Evolutionary conservation across 1,140 invertebrate species (phyloP).

Genomic region (Lutraria rhynchaena): DNA sequence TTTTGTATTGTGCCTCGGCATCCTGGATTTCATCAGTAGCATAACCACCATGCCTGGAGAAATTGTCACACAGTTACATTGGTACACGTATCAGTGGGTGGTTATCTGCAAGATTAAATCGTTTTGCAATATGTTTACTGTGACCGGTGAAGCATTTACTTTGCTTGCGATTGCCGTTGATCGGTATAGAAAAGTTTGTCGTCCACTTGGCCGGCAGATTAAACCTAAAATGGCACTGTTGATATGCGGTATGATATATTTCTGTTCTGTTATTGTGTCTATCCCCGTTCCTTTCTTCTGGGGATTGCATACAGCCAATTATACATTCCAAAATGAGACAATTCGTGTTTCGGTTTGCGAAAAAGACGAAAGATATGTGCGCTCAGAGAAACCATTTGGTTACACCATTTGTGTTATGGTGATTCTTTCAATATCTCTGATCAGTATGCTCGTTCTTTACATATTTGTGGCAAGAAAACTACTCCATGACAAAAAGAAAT

Average conservation of each 20-base stretch:
- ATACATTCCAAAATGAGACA: neutral
- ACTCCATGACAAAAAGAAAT: neutral
- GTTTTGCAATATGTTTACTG: conserved; percentile 64
- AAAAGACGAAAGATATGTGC: conserved; percentile 19
- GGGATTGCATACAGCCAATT: neutral
- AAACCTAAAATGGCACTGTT: conserved; percentile 10
- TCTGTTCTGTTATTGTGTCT: neutral
- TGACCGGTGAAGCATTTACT: conserved; percentile 55
- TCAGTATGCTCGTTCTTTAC: conserved; percentile 24
- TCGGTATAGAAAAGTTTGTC: conserved; percentile 66
- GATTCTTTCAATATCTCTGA: neutral
- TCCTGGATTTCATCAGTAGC: conserved; percentile 64
- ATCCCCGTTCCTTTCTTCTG: conserved; percentile 17
- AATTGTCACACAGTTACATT: conserved; percentile 63
- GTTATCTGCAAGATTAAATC: conserved; percentile 63
- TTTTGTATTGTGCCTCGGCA: conserved; percentile 64
- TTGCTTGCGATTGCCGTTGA: conserved; percentile 64
- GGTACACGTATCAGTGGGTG: conserved; percentile 63
- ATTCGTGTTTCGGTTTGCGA: conserved; percentile 32
- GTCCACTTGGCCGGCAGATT: conserved; percentile 61
- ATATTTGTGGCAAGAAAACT: conserved; percentile 17
- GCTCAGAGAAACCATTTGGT: neutral
- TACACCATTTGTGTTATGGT: neutral
- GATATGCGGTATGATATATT: neutral
- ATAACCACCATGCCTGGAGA: conserved; percentile 68